Evolutionary conservation across 2,888 invertebrate species (phyloP).

Genomic region (Aspidiotus rigidus): DNA sequence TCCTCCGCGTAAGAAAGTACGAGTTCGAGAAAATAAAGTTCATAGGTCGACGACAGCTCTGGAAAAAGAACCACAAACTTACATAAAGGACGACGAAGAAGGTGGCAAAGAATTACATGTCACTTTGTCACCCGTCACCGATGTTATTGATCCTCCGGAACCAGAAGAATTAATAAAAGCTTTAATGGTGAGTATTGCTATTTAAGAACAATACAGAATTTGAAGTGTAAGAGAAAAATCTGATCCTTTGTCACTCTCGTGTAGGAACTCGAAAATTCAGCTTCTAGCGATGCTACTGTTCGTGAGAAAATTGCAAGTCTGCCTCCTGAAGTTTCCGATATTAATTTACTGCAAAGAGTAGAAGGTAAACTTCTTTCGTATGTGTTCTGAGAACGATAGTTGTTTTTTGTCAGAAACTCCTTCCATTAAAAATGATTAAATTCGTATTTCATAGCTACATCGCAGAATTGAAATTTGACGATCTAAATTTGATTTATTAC

Average conservation of each 20-base stretch:
- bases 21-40: conserved; percentile 41
- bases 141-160: conserved; percentile 79
- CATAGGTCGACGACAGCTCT: conserved; percentile 42
- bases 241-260: conserved; percentile 41
- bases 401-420: neutral
- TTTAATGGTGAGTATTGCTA: conserved; percentile 45
- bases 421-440: neutral
- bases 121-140: conserved; percentile 68
- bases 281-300: conserved; percentile 87
- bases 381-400: neutral
- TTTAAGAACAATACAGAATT: neutral
- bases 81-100: conserved; percentile 50
- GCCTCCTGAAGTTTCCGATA: conserved; percentile 90
- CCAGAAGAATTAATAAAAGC: conserved; percentile 84
- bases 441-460: neutral
- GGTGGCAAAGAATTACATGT: conserved; percentile 67
- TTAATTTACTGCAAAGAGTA: conserved; percentile 72
- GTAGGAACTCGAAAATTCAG: conserved; percentile 82
- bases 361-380: conserved; percentile 51
- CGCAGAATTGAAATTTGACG: neutral
- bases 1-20: conserved; percentile 39
- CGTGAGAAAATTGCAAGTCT: conserved; percentile 86
- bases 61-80: conserved; percentile 47
- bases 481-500: conserved; percentile 1
- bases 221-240: no score